Conservation (phyloP, 53 echinoderm and acorn worm genomes). For the Crossaster papposus region DNA sequence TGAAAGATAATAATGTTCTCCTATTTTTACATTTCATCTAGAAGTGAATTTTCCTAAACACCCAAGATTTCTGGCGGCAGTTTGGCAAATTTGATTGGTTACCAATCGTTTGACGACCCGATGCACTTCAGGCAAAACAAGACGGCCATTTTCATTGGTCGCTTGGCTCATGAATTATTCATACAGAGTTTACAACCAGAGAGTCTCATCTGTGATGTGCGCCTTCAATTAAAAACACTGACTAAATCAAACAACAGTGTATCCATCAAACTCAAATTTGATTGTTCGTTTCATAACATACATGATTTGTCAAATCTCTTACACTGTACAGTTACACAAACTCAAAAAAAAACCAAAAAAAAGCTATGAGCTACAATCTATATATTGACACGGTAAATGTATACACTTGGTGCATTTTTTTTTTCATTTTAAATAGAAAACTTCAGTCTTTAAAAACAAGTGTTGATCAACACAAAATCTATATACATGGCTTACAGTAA, state of each 20-base stretch:
- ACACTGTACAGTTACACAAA: slow-evolving; percentile 61
- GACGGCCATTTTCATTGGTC: slow-evolving; percentile 20
- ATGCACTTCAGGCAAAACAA: neutral
- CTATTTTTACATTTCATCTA: neutral
- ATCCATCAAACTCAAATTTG: slow-evolving; percentile 28
- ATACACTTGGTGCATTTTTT: slow-evolving; percentile 49
- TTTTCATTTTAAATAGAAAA: slow-evolving; percentile 50
- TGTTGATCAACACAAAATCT: slow-evolving; percentile 58
- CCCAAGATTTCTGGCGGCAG: neutral
- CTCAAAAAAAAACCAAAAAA: no score
- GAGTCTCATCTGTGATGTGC: neutral
- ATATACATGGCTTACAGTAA: slow-evolving; percentile 61
- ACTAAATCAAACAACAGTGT: slow-evolving; percentile 52
- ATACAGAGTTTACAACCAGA: neutral
- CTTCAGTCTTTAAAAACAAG: slow-evolving; percentile 59
- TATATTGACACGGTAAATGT: slow-evolving; percentile 59
- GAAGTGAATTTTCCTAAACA: neutral
- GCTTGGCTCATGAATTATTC: slow-evolving; percentile 27
- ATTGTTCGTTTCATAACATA: slow-evolving; percentile 23
- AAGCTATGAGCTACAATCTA: slow-evolving; percentile 40
- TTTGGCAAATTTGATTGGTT: neutral
- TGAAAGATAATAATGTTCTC: neutral
- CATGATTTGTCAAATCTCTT: slow-evolving; percentile 27
- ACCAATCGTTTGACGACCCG: neutral
- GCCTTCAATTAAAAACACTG: slow-evolving; percentile 53